Percentiles rank a stretch among this genome's conserved stretches.
These are phyloP conservation scores for Amphiura filiformis DNA, from an alignment of 35 echinoderm and acorn worm species.

Conservation along the genomic window DNA sequence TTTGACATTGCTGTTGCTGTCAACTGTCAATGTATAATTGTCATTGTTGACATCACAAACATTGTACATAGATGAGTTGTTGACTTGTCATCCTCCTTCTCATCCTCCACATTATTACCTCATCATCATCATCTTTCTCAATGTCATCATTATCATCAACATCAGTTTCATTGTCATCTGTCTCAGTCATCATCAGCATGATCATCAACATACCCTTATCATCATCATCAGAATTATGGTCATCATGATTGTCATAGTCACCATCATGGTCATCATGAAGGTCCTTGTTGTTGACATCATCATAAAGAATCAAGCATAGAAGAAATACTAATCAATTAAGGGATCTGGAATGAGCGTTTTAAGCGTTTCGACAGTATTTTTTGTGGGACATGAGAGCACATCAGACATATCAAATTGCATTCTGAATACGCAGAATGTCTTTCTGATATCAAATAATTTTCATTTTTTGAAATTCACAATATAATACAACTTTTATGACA, in stretches of 20 bases:
- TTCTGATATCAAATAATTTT: too few species aligned
- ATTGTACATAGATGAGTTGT: background rate
- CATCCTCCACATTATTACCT: slow-evolving; percentile 1
- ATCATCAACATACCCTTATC: background rate
- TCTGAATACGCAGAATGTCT: too few species aligned
- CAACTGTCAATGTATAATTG: background rate
- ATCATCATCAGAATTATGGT: too few species aligned
- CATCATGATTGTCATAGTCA: background rate
- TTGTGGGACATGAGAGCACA: too few species aligned
- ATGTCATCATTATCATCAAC: slow-evolving; percentile 16
- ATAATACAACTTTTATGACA: too few species aligned
- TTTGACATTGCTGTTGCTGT: background rate
- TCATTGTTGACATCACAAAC: background rate
- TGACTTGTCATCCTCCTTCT: background rate
- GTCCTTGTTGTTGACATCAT: background rate
- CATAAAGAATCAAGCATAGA: background rate
- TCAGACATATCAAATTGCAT: too few species aligned
- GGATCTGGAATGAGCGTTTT: too few species aligned
- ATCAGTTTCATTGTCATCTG: background rate
- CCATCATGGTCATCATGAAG: background rate
- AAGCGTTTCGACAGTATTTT: too few species aligned
- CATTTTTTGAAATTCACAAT: too few species aligned
- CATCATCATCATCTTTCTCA: slow-evolving; percentile 25
- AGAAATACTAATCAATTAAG: too few species aligned
- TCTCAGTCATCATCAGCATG: background rate